Base-by-base conservation (phyloP, 2,888 invertebrate species). In the Calameuta idolon region DNA sequence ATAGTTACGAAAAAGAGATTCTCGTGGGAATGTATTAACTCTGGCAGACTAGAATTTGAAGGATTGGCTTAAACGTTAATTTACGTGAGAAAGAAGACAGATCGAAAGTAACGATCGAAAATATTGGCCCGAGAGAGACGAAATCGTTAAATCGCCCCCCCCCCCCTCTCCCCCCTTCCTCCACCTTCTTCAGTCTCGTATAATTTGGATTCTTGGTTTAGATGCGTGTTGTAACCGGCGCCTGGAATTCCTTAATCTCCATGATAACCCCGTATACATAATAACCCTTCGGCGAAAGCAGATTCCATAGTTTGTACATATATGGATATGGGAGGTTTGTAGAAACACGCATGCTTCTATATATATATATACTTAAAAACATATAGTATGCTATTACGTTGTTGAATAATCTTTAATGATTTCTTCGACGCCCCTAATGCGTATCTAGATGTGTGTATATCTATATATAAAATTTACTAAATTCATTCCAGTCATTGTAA, bases 381-480 rank as follows among this genome's bases (percentile, higher is more conserved):
- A 81, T 82, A 81, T 81, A 81, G 82, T 83, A 79, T 84, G 84
- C 86, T 81, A 84, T 86, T 85, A 86, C 83, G 74, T 2, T 55
- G 55, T 55, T 55, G 55, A 55, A 55, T 55, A 55, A 55, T 55
- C 55, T 15, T 23, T 55, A 55, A 55, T 55, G 55, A 55, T 55
- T 55, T 55, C 15, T 55, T 55, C 55, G 23, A 55, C 55, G 55
- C 55, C 55, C 55, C 23, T 15, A 40, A 55, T 55, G 15, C 5
- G 15, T 40, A 15, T 15, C 4, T 40, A 40, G 5, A 23, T 5
- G 5, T 37, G 5, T 23, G 12, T 9, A 55, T 55, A 55, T 9
- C 55, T 55, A 55, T 55, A 55, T 55, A 23, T 55, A 23, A 55
- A 55, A 9, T 55, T 55, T 55, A 23, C 1, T 23, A 55, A 55